phyloP scores from a whole-genome alignment of 2,113 vertebrate genomes.

The Protobothrops mucrosquamatus region DNA sequence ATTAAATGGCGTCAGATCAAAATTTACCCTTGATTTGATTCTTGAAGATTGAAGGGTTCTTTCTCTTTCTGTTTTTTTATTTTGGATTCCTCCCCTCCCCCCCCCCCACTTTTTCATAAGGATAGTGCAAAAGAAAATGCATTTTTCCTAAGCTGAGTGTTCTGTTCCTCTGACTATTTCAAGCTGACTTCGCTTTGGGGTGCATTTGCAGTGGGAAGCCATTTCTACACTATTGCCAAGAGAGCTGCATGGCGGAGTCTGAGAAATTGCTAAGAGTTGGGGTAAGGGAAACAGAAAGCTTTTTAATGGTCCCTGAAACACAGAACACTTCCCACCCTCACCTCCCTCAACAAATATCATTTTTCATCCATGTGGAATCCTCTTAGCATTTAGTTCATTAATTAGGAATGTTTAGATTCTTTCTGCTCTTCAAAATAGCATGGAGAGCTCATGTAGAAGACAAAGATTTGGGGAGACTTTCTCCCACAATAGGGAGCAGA shows the following conservation, averaged over 20 bases:
- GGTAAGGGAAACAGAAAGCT: not conserved
- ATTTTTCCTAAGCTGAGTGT: not conserved
- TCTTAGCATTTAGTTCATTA: not conserved
- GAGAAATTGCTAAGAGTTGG: not conserved
- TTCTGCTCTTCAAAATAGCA: not conserved
- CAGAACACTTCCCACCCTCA: not conserved
- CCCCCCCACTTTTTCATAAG: no score
- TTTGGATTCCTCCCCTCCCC: not conserved
- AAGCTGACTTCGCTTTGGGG: not conserved
- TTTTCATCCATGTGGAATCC: not conserved
- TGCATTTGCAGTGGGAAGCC: not conserved
- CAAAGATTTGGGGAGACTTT: not conserved
- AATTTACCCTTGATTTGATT: not conserved
- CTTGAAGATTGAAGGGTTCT: not conserved
- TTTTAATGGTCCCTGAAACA: not conserved
- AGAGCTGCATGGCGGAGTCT: not conserved
- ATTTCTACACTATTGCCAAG: not conserved
- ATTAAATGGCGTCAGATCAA: not conserved
- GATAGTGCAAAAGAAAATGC: not conserved
- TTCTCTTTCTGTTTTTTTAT: not conserved
- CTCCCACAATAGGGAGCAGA: not conserved
- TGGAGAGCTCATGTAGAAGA: not conserved
- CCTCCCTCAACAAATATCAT: not conserved
- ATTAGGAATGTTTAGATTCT: not conserved
- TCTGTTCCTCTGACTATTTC: not conserved